A percentile compares a stretch with the other conserved stretches of the same genome.
Evolutionary conservation across 2,797 vertebrate species (phyloP).

Genomic region (Glyptemys insculpta): DNA sequence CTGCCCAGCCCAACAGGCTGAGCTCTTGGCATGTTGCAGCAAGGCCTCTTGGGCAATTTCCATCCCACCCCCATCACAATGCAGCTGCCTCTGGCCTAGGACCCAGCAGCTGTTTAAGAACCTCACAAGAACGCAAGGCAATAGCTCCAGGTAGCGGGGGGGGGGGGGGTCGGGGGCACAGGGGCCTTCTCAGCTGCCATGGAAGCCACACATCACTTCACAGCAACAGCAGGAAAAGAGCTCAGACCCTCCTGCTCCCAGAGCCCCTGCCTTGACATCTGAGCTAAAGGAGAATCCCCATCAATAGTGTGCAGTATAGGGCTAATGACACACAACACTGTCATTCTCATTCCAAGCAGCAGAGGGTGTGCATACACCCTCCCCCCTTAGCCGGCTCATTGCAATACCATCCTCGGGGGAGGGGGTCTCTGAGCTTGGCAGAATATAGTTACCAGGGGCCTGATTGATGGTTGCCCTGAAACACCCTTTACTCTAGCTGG

Average conservation of each 20-base stretch:
- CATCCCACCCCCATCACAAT: no score
- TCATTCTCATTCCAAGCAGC: neutral
- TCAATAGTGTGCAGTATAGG: neutral
- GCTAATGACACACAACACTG: neutral
- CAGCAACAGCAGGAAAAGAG: neutral
- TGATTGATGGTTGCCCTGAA: neutral
- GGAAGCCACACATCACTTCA: neutral
- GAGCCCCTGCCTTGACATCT: neutral
- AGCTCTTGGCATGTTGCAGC: neutral
- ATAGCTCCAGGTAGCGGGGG: neutral
- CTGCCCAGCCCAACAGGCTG: no score
- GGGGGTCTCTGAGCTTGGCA: neutral
- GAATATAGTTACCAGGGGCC: neutral
- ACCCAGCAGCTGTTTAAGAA: neutral
- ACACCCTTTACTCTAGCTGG: neutral
- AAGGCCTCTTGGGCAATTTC: neutral
- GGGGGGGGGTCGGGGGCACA: fast-evolving
- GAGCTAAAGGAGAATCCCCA: neutral
- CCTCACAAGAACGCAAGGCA: neutral
- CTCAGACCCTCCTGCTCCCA: neutral
- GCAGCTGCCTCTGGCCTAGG: neutral
- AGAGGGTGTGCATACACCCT: neutral
- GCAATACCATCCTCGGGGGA: neutral
- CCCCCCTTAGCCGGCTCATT: neutral
- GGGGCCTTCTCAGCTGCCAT: neutral